phyloP scores from a whole-genome alignment of 1,140 invertebrate genomes.

The Drosophila santomea region DNA sequence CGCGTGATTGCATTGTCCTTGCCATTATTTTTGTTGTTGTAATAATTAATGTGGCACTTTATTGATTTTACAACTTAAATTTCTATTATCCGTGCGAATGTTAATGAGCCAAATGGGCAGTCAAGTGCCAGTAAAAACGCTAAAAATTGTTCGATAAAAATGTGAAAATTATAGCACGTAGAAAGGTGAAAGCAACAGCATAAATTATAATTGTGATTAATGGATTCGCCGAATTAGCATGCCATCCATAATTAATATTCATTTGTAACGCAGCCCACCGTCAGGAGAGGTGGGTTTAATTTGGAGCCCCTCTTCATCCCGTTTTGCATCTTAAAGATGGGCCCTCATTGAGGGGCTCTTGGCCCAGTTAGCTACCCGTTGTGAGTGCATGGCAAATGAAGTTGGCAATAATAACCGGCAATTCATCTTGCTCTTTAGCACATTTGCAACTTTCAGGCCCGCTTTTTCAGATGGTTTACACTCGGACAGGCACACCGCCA shows the following conservation, averaged over 20 bases:
- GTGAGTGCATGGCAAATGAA: slow-evolving; percentile 50
- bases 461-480: slow-evolving; percentile 22
- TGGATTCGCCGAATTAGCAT: slow-evolving; percentile 54
- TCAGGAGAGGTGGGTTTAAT: slow-evolving; percentile 35
- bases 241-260: slow-evolving; percentile 55
- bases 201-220: slow-evolving; percentile 69
- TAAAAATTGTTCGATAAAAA: slow-evolving; percentile 27
- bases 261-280: slow-evolving; percentile 30
- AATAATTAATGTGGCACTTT: slow-evolving; percentile 58
- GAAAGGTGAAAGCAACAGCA: slow-evolving; percentile 38
- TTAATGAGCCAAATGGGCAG: slow-evolving; percentile 30
- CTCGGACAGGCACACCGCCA: not conserved
- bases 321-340: slow-evolving; percentile 48
- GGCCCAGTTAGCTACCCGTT: slow-evolving; percentile 16
- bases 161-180: slow-evolving; percentile 29
- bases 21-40: slow-evolving; percentile 24
- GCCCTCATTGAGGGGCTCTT: slow-evolving; percentile 34
- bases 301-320: slow-evolving; percentile 6
- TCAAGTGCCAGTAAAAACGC: slow-evolving; percentile 21
- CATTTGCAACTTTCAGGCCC: slow-evolving; percentile 55
- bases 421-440: slow-evolving; percentile 72
- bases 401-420: slow-evolving; percentile 65
- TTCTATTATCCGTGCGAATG: slow-evolving; percentile 53
- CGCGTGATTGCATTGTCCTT: slow-evolving; percentile 48
- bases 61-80: slow-evolving; percentile 72